Percentiles rank a stretch among this genome's conserved stretches.
Evolutionary conservation across 2,888 invertebrate species (phyloP).

Genomic region (Hyles lineata): DNA sequence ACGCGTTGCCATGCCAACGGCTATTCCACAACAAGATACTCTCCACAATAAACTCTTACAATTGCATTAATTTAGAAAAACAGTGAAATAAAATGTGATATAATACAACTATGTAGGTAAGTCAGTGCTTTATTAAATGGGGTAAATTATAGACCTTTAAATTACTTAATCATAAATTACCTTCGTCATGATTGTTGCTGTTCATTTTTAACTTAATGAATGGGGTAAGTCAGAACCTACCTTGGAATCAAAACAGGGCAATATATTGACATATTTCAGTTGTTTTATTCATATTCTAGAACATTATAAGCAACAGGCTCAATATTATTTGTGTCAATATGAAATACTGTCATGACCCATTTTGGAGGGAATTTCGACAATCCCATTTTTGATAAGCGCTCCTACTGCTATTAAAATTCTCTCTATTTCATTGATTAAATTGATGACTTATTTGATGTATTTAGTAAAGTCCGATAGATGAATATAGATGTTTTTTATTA

Average conservation of each 20-base stretch:
- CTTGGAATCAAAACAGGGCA: no score
- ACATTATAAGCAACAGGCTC: background rate
- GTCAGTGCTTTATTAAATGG: background rate
- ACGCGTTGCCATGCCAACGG: constrained; percentile 58
- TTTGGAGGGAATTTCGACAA: background rate
- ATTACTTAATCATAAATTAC: no score
- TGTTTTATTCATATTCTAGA: no score
- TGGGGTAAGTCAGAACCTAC: background rate
- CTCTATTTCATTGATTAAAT: no score
- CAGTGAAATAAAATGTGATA: background rate
- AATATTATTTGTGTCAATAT: background rate
- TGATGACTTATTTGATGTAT: no score
- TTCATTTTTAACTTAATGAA: no score
- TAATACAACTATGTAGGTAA: constrained; percentile 5
- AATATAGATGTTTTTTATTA: no score
- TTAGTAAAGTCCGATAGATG: no score
- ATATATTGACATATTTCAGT: no score
- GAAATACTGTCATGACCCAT: background rate
- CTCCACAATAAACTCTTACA: constrained; percentile 44
- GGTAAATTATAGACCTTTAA: background rate
- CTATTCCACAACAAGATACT: constrained; percentile 55
- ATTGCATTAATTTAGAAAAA: background rate
- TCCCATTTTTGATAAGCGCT: no score
- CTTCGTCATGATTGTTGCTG: no score
- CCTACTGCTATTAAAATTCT: no score